Conservation (phyloP, 2,888 invertebrate genomes). For the Pandemis corylana region DNA sequence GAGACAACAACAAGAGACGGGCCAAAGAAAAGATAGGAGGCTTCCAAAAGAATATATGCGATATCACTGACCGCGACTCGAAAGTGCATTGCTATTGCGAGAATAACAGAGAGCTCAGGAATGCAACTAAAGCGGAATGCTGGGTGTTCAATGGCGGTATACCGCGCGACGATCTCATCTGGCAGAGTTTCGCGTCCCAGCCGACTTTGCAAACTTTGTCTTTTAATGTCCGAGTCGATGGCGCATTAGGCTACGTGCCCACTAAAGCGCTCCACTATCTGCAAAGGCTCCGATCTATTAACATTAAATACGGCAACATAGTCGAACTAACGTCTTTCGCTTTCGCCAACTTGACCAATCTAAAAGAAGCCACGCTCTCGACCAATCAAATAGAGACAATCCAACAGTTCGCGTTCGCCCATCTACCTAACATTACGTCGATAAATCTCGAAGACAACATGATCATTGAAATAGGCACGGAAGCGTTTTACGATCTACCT, state of each 20-base stretch:
- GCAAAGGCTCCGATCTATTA: conserved; percentile 87
- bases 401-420: conserved; percentile 89
- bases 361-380: conserved; percentile 88
- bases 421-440: conserved; percentile 88
- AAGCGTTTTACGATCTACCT: conserved; percentile 90
- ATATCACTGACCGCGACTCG: conserved; percentile 81
- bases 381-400: conserved; percentile 89
- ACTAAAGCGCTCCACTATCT: conserved; percentile 88
- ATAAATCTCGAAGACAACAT: conserved; percentile 91
- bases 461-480: conserved; percentile 89
- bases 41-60: conserved; percentile 85
- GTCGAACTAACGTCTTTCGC: conserved; percentile 88
- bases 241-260: conserved; percentile 89
- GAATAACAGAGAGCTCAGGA: conserved; percentile 78
- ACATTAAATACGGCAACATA: conserved; percentile 90
- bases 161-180: conserved; percentile 88
- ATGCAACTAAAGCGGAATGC: conserved; percentile 90
- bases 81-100: conserved; percentile 89
- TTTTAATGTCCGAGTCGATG: conserved; percentile 89
- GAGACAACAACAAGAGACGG: conserved; percentile 75
- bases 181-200: conserved; percentile 91
- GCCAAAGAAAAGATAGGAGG: conserved; percentile 79
- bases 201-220: conserved; percentile 88
- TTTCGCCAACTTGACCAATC: conserved; percentile 89
- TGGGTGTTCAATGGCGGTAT: conserved; percentile 90